Conservation (phyloP, 1,140 invertebrate species). For the Rhagoletis zephyria region DNA sequence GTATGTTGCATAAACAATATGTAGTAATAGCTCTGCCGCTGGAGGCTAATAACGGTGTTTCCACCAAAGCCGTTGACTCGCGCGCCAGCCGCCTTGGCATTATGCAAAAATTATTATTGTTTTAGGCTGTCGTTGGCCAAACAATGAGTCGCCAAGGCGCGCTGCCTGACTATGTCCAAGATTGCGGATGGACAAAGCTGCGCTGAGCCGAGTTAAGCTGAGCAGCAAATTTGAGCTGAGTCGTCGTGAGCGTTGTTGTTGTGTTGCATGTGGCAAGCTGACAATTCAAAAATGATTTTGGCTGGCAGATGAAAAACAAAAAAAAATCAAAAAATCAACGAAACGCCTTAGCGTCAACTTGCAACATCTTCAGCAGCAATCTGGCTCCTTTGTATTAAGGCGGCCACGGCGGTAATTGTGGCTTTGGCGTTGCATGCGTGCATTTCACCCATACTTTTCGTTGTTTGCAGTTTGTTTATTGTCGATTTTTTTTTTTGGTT, state of each 20-base stretch:
- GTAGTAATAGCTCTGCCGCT: conserved; percentile 23
- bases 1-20: not conserved
- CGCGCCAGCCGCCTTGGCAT: not conserved
- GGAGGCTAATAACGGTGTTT: conserved; percentile 34
- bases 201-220: not conserved
- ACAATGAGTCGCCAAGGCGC: conserved; percentile 21
- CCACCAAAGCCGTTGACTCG: not conserved
- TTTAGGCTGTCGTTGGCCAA: conserved; percentile 34
- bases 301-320: not conserved
- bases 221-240: not conserved
- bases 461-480: not conserved
- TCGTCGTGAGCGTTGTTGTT: not conserved
- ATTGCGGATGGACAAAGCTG: not conserved
- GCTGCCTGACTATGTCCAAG: not conserved
- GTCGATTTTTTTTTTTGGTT: not conserved
- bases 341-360: not conserved
- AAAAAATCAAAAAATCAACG: not conserved
- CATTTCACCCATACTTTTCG: conserved; percentile 19
- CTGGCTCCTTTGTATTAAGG: not conserved
- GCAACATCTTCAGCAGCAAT: conserved; percentile 33
- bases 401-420: not conserved
- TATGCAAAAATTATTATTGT: conserved; percentile 50
- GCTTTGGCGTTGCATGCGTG: conserved; percentile 24
- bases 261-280: conserved; percentile 35
- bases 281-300: conserved; percentile 32